Percentiles rank a stretch among this genome's conserved stretches.
Evolutionary conservation across 2,797 vertebrate species (phyloP).

Genomic region (Rhynchotus rufescens): DNA sequence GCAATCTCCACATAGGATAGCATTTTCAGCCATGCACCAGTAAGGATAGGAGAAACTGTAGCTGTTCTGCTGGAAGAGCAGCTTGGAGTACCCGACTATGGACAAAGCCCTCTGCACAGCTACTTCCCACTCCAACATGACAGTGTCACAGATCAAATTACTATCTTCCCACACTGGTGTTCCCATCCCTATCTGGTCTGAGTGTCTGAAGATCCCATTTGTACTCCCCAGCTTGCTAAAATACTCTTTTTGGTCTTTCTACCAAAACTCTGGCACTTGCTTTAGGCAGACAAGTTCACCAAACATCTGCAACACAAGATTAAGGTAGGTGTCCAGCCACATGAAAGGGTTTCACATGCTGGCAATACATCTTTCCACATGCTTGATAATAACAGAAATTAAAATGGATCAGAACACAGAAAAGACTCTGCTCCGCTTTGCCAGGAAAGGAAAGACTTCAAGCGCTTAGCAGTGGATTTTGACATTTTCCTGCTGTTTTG

Average conservation of each 20-base stretch:
- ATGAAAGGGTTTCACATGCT: background rate
- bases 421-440: background rate
- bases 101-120: background rate
- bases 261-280: background rate
- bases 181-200: background rate
- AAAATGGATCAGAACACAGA: background rate
- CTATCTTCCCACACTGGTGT: background rate
- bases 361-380: background rate
- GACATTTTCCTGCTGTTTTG: background rate
- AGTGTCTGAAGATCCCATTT: background rate
- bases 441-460: background rate
- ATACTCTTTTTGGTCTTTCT: background rate
- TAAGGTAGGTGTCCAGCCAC: background rate
- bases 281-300: background rate
- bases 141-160: background rate
- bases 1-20: background rate
- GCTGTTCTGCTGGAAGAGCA: background rate
- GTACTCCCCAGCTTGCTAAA: background rate
- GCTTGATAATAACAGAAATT: background rate
- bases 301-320: background rate
- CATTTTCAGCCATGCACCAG: background rate
- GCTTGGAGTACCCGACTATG: background rate
- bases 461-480: background rate
- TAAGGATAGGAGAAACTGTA: background rate
- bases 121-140: accelerated